A percentile compares a stretch with the other conserved stretches of the same genome.
Evolutionary conservation across 1,140 invertebrate genomes (phyloP).

Genomic region (Drosophila tristis): DNA sequence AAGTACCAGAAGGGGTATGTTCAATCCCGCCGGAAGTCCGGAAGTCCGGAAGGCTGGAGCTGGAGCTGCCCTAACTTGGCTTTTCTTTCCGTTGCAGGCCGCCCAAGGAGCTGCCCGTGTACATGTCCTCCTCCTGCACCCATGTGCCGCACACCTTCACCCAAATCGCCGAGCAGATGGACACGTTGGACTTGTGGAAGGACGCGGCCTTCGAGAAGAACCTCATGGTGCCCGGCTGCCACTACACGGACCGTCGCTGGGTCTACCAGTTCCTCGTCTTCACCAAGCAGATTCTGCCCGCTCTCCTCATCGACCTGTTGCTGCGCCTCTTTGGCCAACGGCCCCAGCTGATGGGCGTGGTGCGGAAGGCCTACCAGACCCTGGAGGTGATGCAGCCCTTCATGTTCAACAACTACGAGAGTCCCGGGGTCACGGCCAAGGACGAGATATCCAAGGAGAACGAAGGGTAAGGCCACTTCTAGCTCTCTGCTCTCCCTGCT

Average conservation of each 20-base stretch:
- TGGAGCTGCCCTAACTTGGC: not conserved
- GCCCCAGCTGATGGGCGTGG: conserved; percentile 56
- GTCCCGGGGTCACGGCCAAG: conserved; percentile 50
- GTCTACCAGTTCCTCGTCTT: conserved; percentile 65
- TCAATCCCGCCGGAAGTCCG: not conserved
- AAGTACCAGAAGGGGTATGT: conserved; percentile 32
- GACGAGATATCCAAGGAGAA: conserved; percentile 12
- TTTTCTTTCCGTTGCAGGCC: conserved; percentile 9
- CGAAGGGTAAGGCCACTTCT: conserved; percentile 15
- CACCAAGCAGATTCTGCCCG: conserved; percentile 64
- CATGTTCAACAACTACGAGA: conserved; percentile 72
- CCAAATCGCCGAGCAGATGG: conserved; percentile 53
- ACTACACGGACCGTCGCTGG: conserved; percentile 58
- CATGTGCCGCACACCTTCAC: conserved; percentile 52
- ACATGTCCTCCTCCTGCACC: conserved; percentile 49
- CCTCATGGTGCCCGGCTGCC: conserved; percentile 53
- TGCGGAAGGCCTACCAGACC: conserved; percentile 61
- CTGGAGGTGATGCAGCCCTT: conserved; percentile 77
- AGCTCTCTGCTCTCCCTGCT: not conserved
- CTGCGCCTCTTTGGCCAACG: conserved; percentile 41
- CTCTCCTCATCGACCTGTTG: conserved; percentile 52
- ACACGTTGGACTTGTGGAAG: conserved; percentile 40
- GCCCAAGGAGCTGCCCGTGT: conserved; percentile 56
- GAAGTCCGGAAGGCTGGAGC: too few species aligned
- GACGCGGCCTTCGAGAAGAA: conserved; percentile 56